These are phyloP conservation scores for Pseudeuparius sepicola DNA, from an alignment of 2,888 invertebrate genomes.

Conservation along the genomic window DNA sequence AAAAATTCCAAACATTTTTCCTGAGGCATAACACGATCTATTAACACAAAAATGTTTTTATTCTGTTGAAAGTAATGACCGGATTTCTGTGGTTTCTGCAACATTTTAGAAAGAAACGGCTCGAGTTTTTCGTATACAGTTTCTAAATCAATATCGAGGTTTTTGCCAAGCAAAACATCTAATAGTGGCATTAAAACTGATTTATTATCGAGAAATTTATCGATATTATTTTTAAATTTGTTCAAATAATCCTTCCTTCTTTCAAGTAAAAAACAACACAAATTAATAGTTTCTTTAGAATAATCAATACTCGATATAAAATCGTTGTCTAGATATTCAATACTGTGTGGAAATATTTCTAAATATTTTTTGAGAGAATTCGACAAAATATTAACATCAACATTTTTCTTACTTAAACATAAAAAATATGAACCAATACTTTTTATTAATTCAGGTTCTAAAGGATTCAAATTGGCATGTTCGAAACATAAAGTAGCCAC, in stretches of 20 bases:
- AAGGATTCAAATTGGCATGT: slow-evolving; percentile 20
- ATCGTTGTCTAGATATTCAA: slow-evolving; percentile 42
- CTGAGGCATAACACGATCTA: slow-evolving; percentile 49
- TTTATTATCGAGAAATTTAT: slow-evolving; percentile 46
- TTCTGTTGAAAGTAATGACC: slow-evolving; percentile 54
- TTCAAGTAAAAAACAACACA: slow-evolving; percentile 50
- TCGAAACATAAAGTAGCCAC: slow-evolving; percentile 18
- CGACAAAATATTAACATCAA: slow-evolving; percentile 44
- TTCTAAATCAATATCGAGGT: too few relatives aligned
- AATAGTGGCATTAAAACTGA: slow-evolving; percentile 55
- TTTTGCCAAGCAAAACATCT: slow-evolving; percentile 40
- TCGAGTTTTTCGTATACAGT: slow-evolving; percentile 51
- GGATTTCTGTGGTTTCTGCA: slow-evolving; percentile 61
- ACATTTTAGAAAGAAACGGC: slow-evolving; percentile 49
- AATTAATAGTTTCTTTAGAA: slow-evolving; percentile 47
- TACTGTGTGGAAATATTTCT: slow-evolving; percentile 49
- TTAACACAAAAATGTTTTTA: slow-evolving; percentile 47
- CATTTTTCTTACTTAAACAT: slow-evolving; percentile 20
- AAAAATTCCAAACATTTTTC: slow-evolving; percentile 33
- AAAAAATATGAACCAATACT: slow-evolving; percentile 23
- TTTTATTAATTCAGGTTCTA: slow-evolving; percentile 21
- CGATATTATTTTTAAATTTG: slow-evolving; percentile 41
- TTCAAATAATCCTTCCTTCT: slow-evolving; percentile 42
- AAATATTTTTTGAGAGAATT: slow-evolving; percentile 47
- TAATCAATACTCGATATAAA: slow-evolving; percentile 46